Percentiles rank a stretch among this genome's conserved stretches.
phyloP scores from a whole-genome alignment of 1,140 invertebrate species.

The Neocloeon triangulifer region DNA sequence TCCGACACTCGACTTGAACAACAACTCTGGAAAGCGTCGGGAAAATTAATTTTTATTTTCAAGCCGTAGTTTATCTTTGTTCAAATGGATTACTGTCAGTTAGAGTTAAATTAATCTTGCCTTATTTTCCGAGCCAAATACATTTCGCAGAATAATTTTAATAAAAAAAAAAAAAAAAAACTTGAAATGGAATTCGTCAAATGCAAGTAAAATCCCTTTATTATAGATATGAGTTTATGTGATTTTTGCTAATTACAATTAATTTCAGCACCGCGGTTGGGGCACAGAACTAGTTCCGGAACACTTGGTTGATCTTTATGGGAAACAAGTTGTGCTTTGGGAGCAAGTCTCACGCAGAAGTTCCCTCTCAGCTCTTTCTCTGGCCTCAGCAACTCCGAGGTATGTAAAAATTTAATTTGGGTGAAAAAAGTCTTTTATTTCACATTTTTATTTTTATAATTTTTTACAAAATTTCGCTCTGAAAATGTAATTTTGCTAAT shows the following conservation, averaged over 20 bases:
- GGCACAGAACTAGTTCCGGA: conserved; percentile 63
- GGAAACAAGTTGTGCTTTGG: conserved; percentile 64
- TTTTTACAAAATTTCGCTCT: conserved; percentile 2
- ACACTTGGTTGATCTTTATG: conserved; percentile 48
- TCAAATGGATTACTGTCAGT: too few species aligned
- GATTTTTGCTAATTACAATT: conserved; percentile 7
- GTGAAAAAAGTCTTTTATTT: not conserved
- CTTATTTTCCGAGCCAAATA: too few species aligned
- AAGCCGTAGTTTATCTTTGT: too few species aligned
- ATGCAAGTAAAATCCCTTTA: too few species aligned
- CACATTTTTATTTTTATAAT: conserved; percentile 5
- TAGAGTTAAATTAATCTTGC: too few species aligned
- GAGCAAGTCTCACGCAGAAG: conserved; percentile 70
- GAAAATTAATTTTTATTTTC: too few species aligned
- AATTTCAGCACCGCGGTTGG: conserved; percentile 63
- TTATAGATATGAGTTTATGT: conserved; percentile 1
- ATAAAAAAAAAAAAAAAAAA: too few species aligned
- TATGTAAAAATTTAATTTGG: conserved; percentile 14
- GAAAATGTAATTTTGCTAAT: not conserved
- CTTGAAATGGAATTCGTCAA: too few species aligned
- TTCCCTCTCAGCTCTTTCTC: conserved; percentile 65
- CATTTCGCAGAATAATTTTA: too few species aligned
- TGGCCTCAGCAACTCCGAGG: conserved; percentile 62
- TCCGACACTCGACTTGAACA: too few species aligned
- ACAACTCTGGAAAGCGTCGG: too few species aligned